These are phyloP conservation scores for Barbus barbus DNA, from an alignment of 2,113 vertebrate species.

Conservation along the genomic window DNA sequence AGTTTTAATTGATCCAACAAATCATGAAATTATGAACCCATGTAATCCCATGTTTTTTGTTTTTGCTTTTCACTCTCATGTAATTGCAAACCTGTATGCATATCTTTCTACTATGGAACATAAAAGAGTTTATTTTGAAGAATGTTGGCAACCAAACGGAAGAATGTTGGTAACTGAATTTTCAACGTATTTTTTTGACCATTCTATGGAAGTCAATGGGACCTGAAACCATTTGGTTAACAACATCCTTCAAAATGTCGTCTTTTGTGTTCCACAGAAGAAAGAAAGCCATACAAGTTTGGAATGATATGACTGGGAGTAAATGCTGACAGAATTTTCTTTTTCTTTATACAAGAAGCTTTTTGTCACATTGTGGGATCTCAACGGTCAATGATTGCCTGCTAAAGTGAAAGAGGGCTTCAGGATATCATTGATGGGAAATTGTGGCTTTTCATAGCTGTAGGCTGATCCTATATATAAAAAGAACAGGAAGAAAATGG, in stretches of 20 bases:
- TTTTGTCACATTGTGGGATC: background rate
- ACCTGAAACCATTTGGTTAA: no score
- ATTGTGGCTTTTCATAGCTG: background rate
- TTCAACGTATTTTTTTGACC: background rate
- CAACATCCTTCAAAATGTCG: background rate
- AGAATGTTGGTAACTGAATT: background rate
- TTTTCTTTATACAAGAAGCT: background rate
- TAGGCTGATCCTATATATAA: constrained; percentile 14
- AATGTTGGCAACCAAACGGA: background rate
- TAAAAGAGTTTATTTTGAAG: background rate
- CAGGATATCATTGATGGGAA: background rate
- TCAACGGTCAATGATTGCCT: background rate
- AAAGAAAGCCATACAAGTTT: background rate
- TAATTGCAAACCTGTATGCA: no score
- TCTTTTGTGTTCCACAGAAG: background rate
- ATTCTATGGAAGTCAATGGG: background rate
- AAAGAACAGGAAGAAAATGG: background rate
- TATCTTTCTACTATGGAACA: no score
- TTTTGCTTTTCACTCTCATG: no score
- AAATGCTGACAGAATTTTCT: background rate
- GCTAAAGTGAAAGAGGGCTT: background rate
- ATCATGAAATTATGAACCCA: background rate
- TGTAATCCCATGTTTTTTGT: no score
- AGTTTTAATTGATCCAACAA: background rate
- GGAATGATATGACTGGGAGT: background rate